Evolutionary conservation across 2,113 vertebrate genomes (phyloP).

Genomic region (Pseudopipra pipra): DNA sequence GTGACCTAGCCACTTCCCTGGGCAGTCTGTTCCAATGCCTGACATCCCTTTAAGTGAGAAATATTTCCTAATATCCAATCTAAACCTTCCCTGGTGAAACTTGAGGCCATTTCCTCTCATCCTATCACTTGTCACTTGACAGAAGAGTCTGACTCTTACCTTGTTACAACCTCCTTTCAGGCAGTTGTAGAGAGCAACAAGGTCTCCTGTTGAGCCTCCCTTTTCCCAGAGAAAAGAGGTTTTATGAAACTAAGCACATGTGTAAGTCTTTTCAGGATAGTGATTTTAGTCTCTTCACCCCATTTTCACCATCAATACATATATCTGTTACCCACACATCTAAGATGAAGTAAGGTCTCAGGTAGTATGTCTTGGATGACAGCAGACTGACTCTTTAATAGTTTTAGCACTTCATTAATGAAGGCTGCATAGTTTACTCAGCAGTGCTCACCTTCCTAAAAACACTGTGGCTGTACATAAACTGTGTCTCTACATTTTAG

Average conservation of each 20-base stretch:
- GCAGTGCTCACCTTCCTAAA: background rate
- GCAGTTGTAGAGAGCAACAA: accelerated
- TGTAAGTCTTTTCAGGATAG: background rate
- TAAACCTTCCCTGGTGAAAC: background rate
- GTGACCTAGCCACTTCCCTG: background rate
- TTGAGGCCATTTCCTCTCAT: background rate
- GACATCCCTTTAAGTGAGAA: background rate
- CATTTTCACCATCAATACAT: background rate
- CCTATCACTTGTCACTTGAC: background rate
- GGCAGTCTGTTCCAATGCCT: background rate
- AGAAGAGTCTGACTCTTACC: background rate
- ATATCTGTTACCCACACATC: background rate
- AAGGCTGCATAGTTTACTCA: background rate
- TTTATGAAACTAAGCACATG: background rate
- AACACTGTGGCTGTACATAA: background rate
- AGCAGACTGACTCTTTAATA: background rate
- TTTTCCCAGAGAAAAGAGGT: background rate
- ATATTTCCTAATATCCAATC: background rate
- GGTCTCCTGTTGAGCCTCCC: background rate
- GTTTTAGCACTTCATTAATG: background rate
- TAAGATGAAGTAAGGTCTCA: background rate
- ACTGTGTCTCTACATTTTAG: background rate
- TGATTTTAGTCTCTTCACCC: background rate
- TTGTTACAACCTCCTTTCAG: background rate
- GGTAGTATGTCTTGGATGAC: background rate